These are phyloP conservation scores for Callimorpha dominula DNA, from an alignment of 2,888 invertebrate species.

Conservation along the genomic window DNA sequence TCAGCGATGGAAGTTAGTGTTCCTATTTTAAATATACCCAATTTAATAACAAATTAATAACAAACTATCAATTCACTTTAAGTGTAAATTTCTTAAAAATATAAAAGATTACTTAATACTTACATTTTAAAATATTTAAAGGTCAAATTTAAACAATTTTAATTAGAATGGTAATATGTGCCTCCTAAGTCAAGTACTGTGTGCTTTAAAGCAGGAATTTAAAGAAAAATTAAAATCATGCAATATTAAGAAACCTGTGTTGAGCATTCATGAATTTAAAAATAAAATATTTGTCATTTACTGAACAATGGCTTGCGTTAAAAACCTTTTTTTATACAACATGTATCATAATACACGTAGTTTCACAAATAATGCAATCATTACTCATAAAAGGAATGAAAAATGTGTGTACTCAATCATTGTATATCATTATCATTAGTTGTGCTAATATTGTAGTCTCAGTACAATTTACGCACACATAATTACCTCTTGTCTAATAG, in stretches of 20 bases:
- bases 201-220: constrained; percentile 43
- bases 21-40: too few relatives aligned
- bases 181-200: constrained; percentile 49
- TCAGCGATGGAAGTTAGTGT: too few relatives aligned
- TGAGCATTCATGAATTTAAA: constrained; percentile 40
- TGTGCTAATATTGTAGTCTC: too few relatives aligned
- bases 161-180: constrained; percentile 69
- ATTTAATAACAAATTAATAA: too few relatives aligned
- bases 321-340: neutral
- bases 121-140: neutral
- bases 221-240: constrained; percentile 23
- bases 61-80: too few relatives aligned
- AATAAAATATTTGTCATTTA: neutral
- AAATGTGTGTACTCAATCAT: neutral
- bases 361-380: neutral
- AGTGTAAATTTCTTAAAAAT: too few relatives aligned
- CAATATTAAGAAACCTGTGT: constrained; percentile 16
- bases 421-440: neutral
- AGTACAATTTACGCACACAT: too few relatives aligned
- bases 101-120: too few relatives aligned
- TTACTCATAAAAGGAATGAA: neutral
- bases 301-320: constrained; percentile 3
- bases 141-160: neutral
- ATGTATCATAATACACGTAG: neutral
- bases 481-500: too few relatives aligned